Evolutionary conservation across 2,888 invertebrate genomes (phyloP).

Genomic region (Osedax frankpressi): DNA sequence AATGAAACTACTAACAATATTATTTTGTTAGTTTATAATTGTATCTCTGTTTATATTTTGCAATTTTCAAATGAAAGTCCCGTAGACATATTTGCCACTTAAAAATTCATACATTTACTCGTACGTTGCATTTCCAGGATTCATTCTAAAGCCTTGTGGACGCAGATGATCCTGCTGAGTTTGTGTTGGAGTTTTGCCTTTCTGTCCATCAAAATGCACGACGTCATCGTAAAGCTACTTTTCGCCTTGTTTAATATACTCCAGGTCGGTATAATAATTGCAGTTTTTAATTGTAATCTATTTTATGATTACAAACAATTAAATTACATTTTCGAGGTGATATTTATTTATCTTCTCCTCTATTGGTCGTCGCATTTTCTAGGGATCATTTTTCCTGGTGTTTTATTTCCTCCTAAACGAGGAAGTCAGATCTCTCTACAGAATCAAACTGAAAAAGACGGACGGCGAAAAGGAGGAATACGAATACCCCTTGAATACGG

Average conservation of each 20-base stretch:
- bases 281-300: slow-evolving; percentile 1
- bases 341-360: neutral
- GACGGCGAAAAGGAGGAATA: neutral
- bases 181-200: slow-evolving; percentile 45
- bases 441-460: neutral
- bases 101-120: neutral
- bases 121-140: slow-evolving; percentile 32
- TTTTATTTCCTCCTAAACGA: slow-evolving; percentile 46
- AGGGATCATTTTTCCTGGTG: slow-evolving; percentile 46
- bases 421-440: slow-evolving; percentile 33
- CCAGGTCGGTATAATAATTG: slow-evolving; percentile 35
- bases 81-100: too few relatives aligned
- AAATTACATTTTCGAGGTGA: neutral
- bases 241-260: slow-evolving; percentile 44
- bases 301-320: neutral
- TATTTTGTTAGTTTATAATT: slow-evolving; percentile 37
- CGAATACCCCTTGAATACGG: neutral
- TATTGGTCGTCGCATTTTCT: slow-evolving; percentile 17
- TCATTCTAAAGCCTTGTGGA: slow-evolving; percentile 46
- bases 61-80: too few relatives aligned
- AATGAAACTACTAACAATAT: slow-evolving; percentile 46
- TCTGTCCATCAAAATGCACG: slow-evolving; percentile 42
- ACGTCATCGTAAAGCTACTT: slow-evolving; percentile 43
- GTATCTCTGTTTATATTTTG: too few relatives aligned
- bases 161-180: slow-evolving; percentile 43